Percentiles rank a stretch among this genome's conserved stretches.
These are phyloP conservation scores for Holothuria scabra DNA, from an alignment of 53 echinoderm and acorn worm genomes.

Conservation along the genomic window DNA sequence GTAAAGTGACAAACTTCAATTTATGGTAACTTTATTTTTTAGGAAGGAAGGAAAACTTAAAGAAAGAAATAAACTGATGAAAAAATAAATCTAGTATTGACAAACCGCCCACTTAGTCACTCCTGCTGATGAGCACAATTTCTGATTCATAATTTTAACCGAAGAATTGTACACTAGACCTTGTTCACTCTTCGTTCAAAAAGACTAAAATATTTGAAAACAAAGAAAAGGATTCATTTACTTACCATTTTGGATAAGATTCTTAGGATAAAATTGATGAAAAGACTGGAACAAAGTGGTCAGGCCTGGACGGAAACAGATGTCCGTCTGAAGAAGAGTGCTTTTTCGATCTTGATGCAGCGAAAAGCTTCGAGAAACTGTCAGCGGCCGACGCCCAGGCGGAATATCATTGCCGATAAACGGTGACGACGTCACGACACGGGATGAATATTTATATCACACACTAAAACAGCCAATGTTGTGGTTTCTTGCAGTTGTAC, in stretches of 20 bases:
- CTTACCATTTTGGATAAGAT: conserved; percentile 10
- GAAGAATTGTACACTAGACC: too few species aligned
- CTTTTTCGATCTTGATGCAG: conserved; percentile 53
- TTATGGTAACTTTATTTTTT: too few species aligned
- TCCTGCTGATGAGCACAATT: too few species aligned
- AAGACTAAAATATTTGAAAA: neutral
- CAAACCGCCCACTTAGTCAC: too few species aligned
- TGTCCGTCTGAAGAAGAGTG: neutral
- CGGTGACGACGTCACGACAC: conserved; percentile 6
- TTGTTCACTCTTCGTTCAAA: too few species aligned
- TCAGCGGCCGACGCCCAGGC: conserved; percentile 46
- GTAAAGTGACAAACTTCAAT: too few species aligned
- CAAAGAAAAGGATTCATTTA: neutral
- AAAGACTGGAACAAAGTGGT: neutral
- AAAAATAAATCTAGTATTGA: too few species aligned
- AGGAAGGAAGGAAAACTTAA: too few species aligned
- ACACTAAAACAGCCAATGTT: too few species aligned
- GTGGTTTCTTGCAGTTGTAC: too few species aligned
- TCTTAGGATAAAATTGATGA: neutral
- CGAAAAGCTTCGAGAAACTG: conserved; percentile 41
- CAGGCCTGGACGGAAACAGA: neutral
- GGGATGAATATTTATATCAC: conserved; percentile 1
- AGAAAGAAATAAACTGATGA: too few species aligned
- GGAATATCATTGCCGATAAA: neutral
- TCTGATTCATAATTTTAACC: too few species aligned